phyloP scores from a whole-genome alignment of 2,888 invertebrate genomes.

The Lepidochrysops patricia region DNA sequence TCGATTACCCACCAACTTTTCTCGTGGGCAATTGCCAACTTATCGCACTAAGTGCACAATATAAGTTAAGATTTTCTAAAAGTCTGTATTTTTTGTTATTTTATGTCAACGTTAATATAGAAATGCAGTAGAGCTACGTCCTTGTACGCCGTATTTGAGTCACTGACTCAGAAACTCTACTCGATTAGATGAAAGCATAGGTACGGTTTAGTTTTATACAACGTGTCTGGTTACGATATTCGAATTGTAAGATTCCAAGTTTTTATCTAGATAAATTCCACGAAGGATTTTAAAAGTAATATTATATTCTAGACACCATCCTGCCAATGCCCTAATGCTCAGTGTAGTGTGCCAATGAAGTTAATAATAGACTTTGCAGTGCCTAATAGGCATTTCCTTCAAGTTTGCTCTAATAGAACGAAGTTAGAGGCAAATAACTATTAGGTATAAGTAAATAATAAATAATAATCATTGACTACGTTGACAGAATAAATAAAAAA shows the following conservation, averaged over 20 bases:
- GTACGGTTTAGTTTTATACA: constrained; percentile 42
- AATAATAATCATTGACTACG: too few relatives aligned
- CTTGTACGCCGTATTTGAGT: constrained; percentile 16
- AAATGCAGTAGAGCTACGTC: constrained; percentile 15
- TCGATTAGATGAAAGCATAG: constrained; percentile 63
- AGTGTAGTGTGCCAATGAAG: background rate
- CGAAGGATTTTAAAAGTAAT: background rate
- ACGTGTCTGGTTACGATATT: background rate
- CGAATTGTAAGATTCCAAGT: background rate
- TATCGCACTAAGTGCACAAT: too few relatives aligned
- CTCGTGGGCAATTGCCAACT: too few relatives aligned
- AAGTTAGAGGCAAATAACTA: too few relatives aligned
- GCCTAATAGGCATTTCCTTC: too few relatives aligned
- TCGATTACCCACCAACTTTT: too few relatives aligned
- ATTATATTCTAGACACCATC: background rate
- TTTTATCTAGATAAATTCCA: background rate
- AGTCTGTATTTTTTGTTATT: background rate
- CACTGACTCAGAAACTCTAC: constrained; percentile 62
- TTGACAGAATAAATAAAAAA: too few relatives aligned
- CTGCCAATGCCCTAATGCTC: background rate
- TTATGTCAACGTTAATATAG: constrained; percentile 7
- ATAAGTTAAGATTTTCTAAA: too few relatives aligned
- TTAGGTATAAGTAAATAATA: too few relatives aligned
- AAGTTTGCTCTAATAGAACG: too few relatives aligned
- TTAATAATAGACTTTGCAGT: background rate